Conservation (phyloP, 2,888 invertebrate genomes). For the Lamellibrachia columna region DNA sequence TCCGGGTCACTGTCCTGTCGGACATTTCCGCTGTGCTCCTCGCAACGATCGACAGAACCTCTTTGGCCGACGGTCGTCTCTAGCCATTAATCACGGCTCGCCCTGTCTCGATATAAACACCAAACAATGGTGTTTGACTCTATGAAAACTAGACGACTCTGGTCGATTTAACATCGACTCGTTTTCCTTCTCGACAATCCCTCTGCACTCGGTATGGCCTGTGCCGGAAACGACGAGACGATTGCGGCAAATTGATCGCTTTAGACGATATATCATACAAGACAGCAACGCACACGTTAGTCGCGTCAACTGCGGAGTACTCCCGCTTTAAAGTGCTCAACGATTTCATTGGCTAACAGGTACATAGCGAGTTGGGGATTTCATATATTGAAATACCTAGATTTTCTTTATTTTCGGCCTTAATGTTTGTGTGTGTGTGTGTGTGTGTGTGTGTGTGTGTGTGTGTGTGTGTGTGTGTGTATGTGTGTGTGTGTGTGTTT, state of each 20-base stretch:
- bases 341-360: too few species aligned
- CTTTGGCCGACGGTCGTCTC: background rate
- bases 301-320: background rate
- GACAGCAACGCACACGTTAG: background rate
- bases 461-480: too few species aligned
- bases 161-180: background rate
- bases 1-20: background rate
- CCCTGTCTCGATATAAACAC: background rate
- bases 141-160: background rate
- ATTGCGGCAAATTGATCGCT: background rate
- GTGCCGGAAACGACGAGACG: background rate
- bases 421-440: too few species aligned
- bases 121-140: background rate
- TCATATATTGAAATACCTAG: too few species aligned
- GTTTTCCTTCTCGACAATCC: background rate
- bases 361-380: too few species aligned
- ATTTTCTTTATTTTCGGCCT: too few species aligned
- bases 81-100: background rate
- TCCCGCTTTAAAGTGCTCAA: too few species aligned
- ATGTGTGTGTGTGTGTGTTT: too few species aligned
- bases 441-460: too few species aligned
- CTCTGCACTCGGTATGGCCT: background rate
- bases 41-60: background rate
- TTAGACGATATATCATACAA: background rate
- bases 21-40: background rate